Percentiles rank a stretch among this genome's conserved stretches.
These are phyloP conservation scores for Corbicula japonica DNA, from an alignment of 2,888 invertebrate genomes.

Conservation along the genomic window DNA sequence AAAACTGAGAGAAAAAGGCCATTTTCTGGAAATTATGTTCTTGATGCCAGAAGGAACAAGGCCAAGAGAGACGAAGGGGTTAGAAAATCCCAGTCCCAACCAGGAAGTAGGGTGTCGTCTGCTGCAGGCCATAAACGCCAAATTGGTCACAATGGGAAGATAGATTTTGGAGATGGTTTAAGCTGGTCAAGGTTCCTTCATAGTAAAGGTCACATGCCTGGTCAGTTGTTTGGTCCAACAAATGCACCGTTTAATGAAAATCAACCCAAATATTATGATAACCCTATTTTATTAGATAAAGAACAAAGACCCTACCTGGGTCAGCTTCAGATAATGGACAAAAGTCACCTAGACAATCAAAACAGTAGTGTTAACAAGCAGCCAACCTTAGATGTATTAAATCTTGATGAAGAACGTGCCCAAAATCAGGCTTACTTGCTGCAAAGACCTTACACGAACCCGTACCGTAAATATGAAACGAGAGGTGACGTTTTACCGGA, in stretches of 20 bases:
- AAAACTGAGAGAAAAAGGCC: conserved; percentile 39
- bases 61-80: conserved; percentile 37
- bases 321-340: conserved; percentile 50
- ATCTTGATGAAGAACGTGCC: conserved; percentile 34
- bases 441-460: conserved; percentile 38
- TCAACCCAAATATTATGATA: conserved; percentile 2
- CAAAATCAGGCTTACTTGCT: conserved; percentile 6
- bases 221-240: conserved; percentile 39
- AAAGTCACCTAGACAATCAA: conserved; percentile 32
- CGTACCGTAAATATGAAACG: conserved; percentile 22
- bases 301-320: conserved; percentile 11
- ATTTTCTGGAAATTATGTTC: conserved; percentile 61
- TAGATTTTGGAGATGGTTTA: conserved; percentile 44
- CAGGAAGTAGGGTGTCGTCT: conserved; percentile 47
- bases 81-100: conserved; percentile 49
- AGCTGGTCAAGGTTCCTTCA: conserved; percentile 57
- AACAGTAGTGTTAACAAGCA: background rate
- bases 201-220: conserved; percentile 47
- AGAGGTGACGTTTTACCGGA: conserved; percentile 35
- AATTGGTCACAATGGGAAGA: conserved; percentile 57
- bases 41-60: conserved; percentile 25
- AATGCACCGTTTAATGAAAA: conserved; percentile 1
- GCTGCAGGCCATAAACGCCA: conserved; percentile 56
- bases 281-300: conserved; percentile 27
- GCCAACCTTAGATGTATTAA: background rate